These are phyloP conservation scores for Tapirus indicus DNA, from an alignment of 2,797 vertebrate genomes.

Conservation along the genomic window DNA sequence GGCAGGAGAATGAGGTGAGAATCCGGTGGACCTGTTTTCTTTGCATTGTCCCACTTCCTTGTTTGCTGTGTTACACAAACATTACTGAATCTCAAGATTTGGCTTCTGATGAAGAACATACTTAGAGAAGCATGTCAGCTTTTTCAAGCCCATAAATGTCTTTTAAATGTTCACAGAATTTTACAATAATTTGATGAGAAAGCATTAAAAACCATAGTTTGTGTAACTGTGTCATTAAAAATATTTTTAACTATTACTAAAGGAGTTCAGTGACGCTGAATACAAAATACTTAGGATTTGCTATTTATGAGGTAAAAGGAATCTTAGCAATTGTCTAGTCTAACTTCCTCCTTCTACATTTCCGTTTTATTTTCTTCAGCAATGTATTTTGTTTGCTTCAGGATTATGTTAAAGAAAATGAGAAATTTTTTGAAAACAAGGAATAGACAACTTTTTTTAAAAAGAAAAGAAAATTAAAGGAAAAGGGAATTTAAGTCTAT, in stretches of 20 bases:
- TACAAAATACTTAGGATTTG: slow-evolving; percentile 28
- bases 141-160: slow-evolving; percentile 14
- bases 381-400: neutral
- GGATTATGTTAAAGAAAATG: slow-evolving; percentile 39
- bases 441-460: neutral
- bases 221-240: slow-evolving; percentile 26
- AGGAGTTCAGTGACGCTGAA: neutral
- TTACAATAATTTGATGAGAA: slow-evolving; percentile 41
- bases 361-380: slow-evolving; percentile 42
- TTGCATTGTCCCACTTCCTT: slow-evolving; percentile 60
- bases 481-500: neutral
- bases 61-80: slow-evolving; percentile 54
- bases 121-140: slow-evolving; percentile 56
- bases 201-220: neutral
- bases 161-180: neutral
- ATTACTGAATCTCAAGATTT: slow-evolving; percentile 64
- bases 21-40: slow-evolving; percentile 32
- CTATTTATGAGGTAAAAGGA: slow-evolving; percentile 40
- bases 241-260: neutral
- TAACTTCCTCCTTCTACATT: slow-evolving; percentile 43
- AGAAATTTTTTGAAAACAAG: neutral
- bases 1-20: neutral
- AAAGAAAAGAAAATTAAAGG: neutral
- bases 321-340: neutral
- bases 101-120: slow-evolving; percentile 56